phyloP scores from a whole-genome alignment of 2,888 invertebrate genomes.

The Hermaeophaga mercurialis region DNA sequence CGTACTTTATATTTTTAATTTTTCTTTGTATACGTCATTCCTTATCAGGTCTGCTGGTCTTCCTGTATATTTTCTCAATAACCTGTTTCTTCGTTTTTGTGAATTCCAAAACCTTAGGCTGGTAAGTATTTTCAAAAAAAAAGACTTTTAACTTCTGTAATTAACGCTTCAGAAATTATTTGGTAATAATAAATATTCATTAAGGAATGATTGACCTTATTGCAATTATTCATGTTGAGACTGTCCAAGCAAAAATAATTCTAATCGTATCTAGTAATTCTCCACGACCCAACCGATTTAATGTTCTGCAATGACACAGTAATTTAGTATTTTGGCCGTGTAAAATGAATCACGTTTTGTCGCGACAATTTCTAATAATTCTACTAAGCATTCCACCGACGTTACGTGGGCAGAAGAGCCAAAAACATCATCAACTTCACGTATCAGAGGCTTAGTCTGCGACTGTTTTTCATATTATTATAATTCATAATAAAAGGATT shows the following conservation, averaged over 20 bases:
- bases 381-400: conserved; percentile 10
- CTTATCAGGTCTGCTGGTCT: too few relatives aligned
- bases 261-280: not conserved
- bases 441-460: conserved; percentile 7
- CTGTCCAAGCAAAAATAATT: not conserved
- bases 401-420: conserved; percentile 15
- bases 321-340: conserved; percentile 22
- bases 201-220: too few relatives aligned
- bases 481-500: conserved; percentile 18
- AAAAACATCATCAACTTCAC: conserved; percentile 7
- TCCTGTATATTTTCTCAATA: too few relatives aligned
- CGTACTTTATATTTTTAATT: too few relatives aligned
- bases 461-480: conserved; percentile 11
- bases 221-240: too few relatives aligned
- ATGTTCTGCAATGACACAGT: conserved; percentile 16
- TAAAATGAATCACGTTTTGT: conserved; percentile 17
- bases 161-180: too few relatives aligned
- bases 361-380: conserved; percentile 19
- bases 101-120: too few relatives aligned
- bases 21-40: too few relatives aligned
- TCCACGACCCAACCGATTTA: not conserved
- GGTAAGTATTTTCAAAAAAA: too few relatives aligned
- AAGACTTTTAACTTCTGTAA: too few relatives aligned
- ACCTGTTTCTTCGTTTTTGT: too few relatives aligned
- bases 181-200: too few relatives aligned